Evolutionary conservation across 2,797 vertebrate species (phyloP), one percentile per base, ranked within the genome.

Genomic region (Oceanodroma leucorhoa): DNA sequence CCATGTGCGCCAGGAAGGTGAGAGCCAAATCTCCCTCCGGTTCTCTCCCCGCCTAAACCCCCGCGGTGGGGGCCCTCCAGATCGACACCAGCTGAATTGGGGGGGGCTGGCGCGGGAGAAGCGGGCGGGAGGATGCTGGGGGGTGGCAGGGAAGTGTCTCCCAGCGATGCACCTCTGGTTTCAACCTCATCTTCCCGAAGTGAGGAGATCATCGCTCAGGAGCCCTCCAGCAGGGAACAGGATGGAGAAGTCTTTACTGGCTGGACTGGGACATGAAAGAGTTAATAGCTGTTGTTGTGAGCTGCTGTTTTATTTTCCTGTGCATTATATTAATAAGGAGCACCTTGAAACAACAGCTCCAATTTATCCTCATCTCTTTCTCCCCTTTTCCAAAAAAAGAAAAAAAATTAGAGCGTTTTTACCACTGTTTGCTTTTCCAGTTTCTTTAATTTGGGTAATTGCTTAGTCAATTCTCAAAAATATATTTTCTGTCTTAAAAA

Each of bases 401-500:
- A 93, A 86, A 95, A 86, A 95, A 95, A 65, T 72, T 80, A 81
- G 95, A 88, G 88, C 22, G 8, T 92, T 97, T 98, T 98, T 98
- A 97, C 96, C 97, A 75, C 91, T 98, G 97, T 98, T 98, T 98
- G 98, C 96, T 96, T 98, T 98, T 97, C 96, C 94, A 97, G 97
- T 97, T 98, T 98, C 96, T 98, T 98, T 98, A 98, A 98, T 98
- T 98, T 98, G 97, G 98, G 96, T 98, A 98, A 98, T 98, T 97
- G 96, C 98, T 97, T 97, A 96, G 96, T 97, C 96, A 93, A 96
- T 97, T 97, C 97, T 97, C 97, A 98, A 98, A 98, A 98, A 97
- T 98, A 98, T 98, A 98, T 98, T 98, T 98, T 98, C 98, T 98
- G 98, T 98, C 98, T 98, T 97, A 83, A 96, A 98, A 86, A 98